Evolutionary conservation across 2,797 vertebrate species (phyloP), one percentile per base, ranked within the genome.

Genomic region (Euthynnus affinis): DNA sequence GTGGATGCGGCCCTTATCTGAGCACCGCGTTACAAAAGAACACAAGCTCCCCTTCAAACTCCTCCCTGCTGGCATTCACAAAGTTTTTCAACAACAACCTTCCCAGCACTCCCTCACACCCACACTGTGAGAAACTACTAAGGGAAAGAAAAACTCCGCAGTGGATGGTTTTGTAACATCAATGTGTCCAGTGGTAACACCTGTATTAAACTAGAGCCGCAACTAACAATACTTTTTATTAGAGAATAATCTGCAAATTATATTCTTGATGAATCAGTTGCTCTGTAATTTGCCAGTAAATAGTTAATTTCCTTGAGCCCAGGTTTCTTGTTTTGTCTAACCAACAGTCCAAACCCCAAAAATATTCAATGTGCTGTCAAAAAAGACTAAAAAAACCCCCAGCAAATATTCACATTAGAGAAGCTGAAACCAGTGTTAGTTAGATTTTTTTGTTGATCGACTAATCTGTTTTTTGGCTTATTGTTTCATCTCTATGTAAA

Each of bases 1-100:
- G 78, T 77, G 88, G 85, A 89, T 74, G 85, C 25, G 65, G 71
- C 69, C 67, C 90, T 90, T 88, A 92, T 92, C 92, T 91, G 81
- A 80, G 86, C 75, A 37, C 51, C 0, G 32, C 74, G 78, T 86
- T 85, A 88, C 90, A 93, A 91, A 91, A 76, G 66, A 91, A 90
- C 80, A 86, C 89, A 87, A 64, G 78, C 78, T 77, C 68, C 49
- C 22, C 80, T 71, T 82, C 64, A 73, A 62, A 81, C 78, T 71
- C 73, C 80, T 86, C 81, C 74, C 73, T 78, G 69, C 75, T 82
- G 85, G 81, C 81, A 84, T 74, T 87, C 83, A 82, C 66, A 67
- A 57, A 68, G 80, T 72, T 88, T 78, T 84, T 80, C 69, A 80
- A 81, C 85, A 90, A 88, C 75, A 75, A 67, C 55, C 78, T 63